Evolutionary conservation across 1,140 invertebrate species (phyloP), one percentile per base, ranked within the genome.

Genomic region (Zophobas morio): DNA sequence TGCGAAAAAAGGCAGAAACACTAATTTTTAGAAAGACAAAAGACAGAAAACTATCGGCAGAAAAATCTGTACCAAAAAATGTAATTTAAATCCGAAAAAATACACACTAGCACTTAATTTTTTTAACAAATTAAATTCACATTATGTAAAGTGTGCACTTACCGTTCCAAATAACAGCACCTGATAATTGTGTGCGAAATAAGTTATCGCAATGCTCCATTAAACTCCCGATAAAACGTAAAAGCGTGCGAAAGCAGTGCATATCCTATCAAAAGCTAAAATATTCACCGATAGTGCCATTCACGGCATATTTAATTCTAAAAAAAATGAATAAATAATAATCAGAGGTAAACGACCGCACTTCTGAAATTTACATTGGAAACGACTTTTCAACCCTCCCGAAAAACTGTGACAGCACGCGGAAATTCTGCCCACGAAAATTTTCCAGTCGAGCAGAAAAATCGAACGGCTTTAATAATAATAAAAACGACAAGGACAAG

Each of bases 121-220:
- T 20, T 20, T 20, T 20, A 20, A 20, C 20, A 20, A 20, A 20
- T 20, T 20, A 20, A 20, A 20, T 20, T 20, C 20, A 20, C 20
- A 20, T 20, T 20, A 20, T 20, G 20, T 20, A 20, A 20, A 20
- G 20, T 20, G 20, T 20, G 20, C 20, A 20, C 20, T 20, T 20
- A 20, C 20, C 20, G 20, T 20, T 20, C 20, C 20, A 20, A 20
- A 20, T 20, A 20, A 20, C 20, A 35, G 56, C 35, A 39, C 35
- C 34, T 60, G 56, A 60, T 60, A 60, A 60, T 36, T n/a, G 6
- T 60, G 36, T 60, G 56, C 34, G 35, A 60, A 60, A 60, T 60
- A 60, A 60, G 37, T 60, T 60, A 60, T 60, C 56, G 56, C 56
- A 60, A 35, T 60, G 35, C 36, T 37, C 56, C 56, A 60, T 60